Evolutionary conservation across 2,797 vertebrate species (phyloP), one percentile per base, ranked within the genome.

Genomic region (Betta splendens): DNA sequence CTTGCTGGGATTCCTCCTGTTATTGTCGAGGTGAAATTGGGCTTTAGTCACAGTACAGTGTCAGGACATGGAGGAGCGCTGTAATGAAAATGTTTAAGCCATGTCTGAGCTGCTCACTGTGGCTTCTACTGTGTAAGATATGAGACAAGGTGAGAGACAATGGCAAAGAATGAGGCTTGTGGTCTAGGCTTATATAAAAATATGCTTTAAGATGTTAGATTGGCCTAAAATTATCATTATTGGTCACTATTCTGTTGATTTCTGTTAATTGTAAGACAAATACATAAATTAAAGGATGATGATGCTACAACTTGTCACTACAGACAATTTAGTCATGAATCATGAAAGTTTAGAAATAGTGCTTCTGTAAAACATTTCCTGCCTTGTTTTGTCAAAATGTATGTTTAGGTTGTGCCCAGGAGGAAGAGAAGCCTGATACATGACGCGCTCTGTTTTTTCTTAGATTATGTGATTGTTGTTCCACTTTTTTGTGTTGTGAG

Each of bases 1-100:
- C 62, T 72, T 68, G 47, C 38, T 50, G 44, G 46, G 17, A 44
- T 36, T 9, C 13, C 11, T 5, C 6, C 5, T 16, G n/a, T 38
- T 61, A 47, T 37, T 58, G 3, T 18, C 55, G 23, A 35, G 31
- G 5, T 54, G 22, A 55, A 51, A 58, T 7, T 35, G 18, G 43
- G 43, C 54, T 33, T 47, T 26, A 26, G 36, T 23, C 20, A 13
- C 3, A 5, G 9, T 9, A 31, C 29, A 31, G n/a, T n/a, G n/a
- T n/a, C n/a, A n/a, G n/a, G n/a, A n/a, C n/a, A n/a, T n/a, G n/a
- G n/a, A n/a, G n/a, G n/a, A n/a, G n/a, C n/a, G n/a, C n/a, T n/a
- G 11, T 13, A 15, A 23, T 21, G 4, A n/a, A 13, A 21, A 20
- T 40, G 23, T 23, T 39, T 2, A 25, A 26, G 40, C 29, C 52